A percentile compares a stretch with the other conserved stretches of the same genome.
Evolutionary conservation across 2,888 invertebrate genomes (phyloP).

Genomic region (Calameuta idolon): DNA sequence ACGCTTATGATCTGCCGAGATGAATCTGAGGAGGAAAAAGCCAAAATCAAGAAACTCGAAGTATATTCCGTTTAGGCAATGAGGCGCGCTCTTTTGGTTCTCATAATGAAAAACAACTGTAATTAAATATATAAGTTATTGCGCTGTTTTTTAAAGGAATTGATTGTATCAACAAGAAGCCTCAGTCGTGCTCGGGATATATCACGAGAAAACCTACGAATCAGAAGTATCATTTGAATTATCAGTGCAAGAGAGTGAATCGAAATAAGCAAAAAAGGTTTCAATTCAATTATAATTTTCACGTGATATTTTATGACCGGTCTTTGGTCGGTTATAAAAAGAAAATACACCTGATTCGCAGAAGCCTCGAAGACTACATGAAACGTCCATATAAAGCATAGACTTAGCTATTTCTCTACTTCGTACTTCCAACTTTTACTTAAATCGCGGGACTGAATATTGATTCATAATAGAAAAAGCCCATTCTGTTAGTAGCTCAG

Average conservation of each 20-base stretch:
- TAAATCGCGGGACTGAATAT: constrained; percentile 21
- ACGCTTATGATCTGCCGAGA: constrained; percentile 78
- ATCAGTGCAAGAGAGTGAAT: not conserved
- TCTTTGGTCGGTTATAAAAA: not conserved
- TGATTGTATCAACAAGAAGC: constrained; percentile 16
- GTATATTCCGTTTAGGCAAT: constrained; percentile 64
- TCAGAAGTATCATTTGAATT: not conserved
- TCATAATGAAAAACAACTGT: constrained; percentile 11
- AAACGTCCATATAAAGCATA: constrained; percentile 45
- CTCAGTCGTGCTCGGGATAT: constrained; percentile 3
- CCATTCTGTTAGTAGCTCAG: constrained; percentile 55
- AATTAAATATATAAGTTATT: constrained; percentile 19
- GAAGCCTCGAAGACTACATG: constrained; percentile 20
- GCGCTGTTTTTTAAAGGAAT: constrained; percentile 23
- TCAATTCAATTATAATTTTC: not conserved
- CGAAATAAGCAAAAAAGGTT: not conserved
- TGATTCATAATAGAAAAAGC: constrained; percentile 23
- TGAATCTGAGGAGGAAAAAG: constrained; percentile 75
- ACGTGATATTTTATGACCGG: not conserved
- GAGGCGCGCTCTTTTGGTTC: constrained; percentile 11
- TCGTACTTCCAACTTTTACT: constrained; percentile 46
- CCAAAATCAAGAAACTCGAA: constrained; percentile 73
- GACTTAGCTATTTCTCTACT: constrained; percentile 43
- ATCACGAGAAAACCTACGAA: not conserved
- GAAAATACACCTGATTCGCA: constrained; percentile 11